phyloP scores from a whole-genome alignment of 2,113 vertebrate species.

The Halichoeres trimaculatus region DNA sequence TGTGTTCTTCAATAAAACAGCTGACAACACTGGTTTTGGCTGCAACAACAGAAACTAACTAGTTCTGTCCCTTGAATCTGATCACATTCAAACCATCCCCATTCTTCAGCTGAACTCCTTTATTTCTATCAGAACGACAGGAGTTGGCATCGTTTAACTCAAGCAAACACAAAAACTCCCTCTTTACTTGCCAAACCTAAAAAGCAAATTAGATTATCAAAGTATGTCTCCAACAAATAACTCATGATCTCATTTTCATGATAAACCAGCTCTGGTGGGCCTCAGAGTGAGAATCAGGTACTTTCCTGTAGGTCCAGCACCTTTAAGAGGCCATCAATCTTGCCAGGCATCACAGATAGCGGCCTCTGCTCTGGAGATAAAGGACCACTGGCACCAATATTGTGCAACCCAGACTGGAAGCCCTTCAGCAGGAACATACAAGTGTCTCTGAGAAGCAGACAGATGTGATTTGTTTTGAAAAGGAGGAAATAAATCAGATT shows the following conservation, averaged over 20 bases:
- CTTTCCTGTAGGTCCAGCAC: conserved; percentile 43
- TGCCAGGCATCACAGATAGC: conserved; percentile 39
- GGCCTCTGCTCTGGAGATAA: conserved; percentile 41
- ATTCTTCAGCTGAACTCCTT: conserved; percentile 22
- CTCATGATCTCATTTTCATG: conserved; percentile 24
- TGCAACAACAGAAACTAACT: too few species aligned
- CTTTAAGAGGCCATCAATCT: conserved; percentile 56
- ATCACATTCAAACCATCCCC: not conserved
- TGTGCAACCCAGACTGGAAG: conserved; percentile 46
- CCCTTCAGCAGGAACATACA: conserved; percentile 19
- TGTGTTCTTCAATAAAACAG: too few species aligned
- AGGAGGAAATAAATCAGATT: conserved; percentile 62
- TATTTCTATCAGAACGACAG: conserved; percentile 25
- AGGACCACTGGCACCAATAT: conserved; percentile 41
- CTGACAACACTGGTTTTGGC: too few species aligned
- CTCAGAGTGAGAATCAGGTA: conserved; percentile 9
- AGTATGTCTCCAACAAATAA: conserved; percentile 37
- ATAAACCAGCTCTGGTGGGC: conserved; percentile 40
- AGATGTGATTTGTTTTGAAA: conserved; percentile 58
- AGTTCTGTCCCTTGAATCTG: too few species aligned
- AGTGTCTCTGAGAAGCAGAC: conserved; percentile 32
- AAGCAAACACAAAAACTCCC: conserved; percentile 32
- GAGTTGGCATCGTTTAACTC: conserved; percentile 10
- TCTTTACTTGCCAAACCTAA: conserved; percentile 39
- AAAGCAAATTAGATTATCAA: conserved; percentile 37